Percentiles rank a stretch among this genome's conserved stretches.
phyloP scores from a whole-genome alignment of 2,888 invertebrate genomes.

The Rosalia funebris region DNA sequence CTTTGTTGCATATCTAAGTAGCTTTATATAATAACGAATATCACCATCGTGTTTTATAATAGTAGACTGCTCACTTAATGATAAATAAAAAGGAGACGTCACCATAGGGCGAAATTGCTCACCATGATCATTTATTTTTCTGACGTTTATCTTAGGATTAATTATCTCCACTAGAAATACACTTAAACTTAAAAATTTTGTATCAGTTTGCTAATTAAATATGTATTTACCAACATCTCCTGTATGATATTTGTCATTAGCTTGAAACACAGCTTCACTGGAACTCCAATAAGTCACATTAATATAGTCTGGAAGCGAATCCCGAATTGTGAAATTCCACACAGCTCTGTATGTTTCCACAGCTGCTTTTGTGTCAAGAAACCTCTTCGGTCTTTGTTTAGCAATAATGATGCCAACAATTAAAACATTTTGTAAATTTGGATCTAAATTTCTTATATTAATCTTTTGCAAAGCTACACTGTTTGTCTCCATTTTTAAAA shows the following conservation, averaged over 20 bases:
- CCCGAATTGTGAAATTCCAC: constrained; percentile 80
- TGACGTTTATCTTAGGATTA: constrained; percentile 71
- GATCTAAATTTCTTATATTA: constrained; percentile 54
- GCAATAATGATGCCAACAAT: constrained; percentile 73
- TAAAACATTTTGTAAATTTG: constrained; percentile 53
- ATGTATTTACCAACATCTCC: constrained; percentile 73
- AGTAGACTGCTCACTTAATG: constrained; percentile 72
- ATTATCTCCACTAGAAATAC: constrained; percentile 72
- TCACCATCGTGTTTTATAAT: constrained; percentile 70
- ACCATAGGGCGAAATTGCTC: constrained; percentile 74
- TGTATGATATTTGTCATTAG: constrained; percentile 72
- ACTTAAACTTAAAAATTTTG: not conserved
- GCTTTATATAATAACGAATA: constrained; percentile 64
- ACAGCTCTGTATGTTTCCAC: constrained; percentile 74
- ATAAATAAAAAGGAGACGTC: constrained; percentile 73
- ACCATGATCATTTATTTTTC: constrained; percentile 66
- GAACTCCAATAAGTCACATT: constrained; percentile 83
- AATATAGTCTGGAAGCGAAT: constrained; percentile 76
- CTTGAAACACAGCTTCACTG: constrained; percentile 70
- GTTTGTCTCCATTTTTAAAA: constrained; percentile 26
- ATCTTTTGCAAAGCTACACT: constrained; percentile 52
- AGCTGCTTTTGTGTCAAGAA: constrained; percentile 66
- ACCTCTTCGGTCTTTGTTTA: constrained; percentile 70
- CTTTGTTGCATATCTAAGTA: constrained; percentile 75
- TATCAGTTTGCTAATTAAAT: not conserved